A percentile compares a stretch with the other conserved stretches of the same genome.
Evolutionary conservation across 1,140 invertebrate genomes (phyloP).

Genomic region (Oscheius sp.): DNA sequence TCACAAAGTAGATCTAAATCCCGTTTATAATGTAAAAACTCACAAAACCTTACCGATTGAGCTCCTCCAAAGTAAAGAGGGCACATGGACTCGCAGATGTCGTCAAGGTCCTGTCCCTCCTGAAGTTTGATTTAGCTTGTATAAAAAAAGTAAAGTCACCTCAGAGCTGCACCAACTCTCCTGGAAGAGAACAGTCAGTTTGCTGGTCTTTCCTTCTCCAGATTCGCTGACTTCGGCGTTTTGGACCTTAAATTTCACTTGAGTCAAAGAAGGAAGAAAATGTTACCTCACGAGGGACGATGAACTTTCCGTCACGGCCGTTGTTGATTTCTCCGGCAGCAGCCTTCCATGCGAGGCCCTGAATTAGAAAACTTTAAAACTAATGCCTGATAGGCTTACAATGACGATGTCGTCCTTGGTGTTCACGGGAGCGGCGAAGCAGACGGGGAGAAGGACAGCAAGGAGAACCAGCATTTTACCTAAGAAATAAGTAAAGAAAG

Average conservation of each 20-base stretch:
- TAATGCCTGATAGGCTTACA: not conserved
- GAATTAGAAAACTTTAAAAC: not conserved
- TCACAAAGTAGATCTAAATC: not conserved
- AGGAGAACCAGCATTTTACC: not conserved
- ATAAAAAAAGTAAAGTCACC: not conserved
- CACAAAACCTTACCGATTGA: not conserved
- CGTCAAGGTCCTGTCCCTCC: constrained; percentile 1
- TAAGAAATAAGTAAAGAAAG: too few relatives aligned
- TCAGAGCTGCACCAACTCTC: not conserved
- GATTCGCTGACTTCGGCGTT: not conserved
- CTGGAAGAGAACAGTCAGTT: not conserved
- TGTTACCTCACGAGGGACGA: not conserved
- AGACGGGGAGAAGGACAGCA: not conserved
- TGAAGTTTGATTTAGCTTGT: not conserved
- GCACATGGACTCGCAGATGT: constrained; percentile 7
- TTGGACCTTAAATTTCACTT: too few relatives aligned
- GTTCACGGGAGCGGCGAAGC: not conserved
- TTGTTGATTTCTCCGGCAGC: constrained; percentile 4
- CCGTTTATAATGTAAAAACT: not conserved
- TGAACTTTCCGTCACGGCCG: not conserved
- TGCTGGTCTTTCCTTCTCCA: not conserved
- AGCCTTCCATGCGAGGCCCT: not conserved
- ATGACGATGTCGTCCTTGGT: not conserved
- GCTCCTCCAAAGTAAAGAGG: constrained; percentile 6
- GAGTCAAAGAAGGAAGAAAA: too few relatives aligned